These are phyloP conservation scores for Glomeris maerens DNA, from an alignment of 1,140 invertebrate genomes.

Conservation along the genomic window DNA sequence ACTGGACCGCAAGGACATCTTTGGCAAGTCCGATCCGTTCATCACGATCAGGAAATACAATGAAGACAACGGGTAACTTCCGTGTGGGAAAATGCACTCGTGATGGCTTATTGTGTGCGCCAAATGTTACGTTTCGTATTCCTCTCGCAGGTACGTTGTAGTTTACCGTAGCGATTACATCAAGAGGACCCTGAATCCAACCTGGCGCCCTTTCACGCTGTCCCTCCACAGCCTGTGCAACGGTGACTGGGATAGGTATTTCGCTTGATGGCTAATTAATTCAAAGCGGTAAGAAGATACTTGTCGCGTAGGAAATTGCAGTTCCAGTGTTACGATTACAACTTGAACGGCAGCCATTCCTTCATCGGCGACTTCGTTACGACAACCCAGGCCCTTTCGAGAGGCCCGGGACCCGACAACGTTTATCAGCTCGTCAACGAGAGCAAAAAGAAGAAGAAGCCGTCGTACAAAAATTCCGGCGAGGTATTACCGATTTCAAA, in stretches of 20 bases:
- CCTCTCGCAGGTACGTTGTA: slow-evolving; percentile 29
- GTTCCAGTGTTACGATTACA: slow-evolving; percentile 6
- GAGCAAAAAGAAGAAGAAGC: slow-evolving; percentile 35
- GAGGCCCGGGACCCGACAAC: slow-evolving; percentile 22
- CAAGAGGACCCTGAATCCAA: slow-evolving; percentile 39
- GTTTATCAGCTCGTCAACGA: slow-evolving; percentile 30
- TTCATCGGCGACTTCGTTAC: slow-evolving; percentile 35
- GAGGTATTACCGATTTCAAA: slow-evolving; percentile 15
- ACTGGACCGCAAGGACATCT: slow-evolving; percentile 40
- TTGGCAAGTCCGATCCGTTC: too few relatives aligned
- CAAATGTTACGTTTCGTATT: background rate
- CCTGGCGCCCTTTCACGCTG: slow-evolving; percentile 42
- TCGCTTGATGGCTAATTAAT: slow-evolving; percentile 29
- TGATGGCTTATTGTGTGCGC: too few relatives aligned
- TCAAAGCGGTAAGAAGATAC: too few relatives aligned
- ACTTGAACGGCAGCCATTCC: slow-evolving; percentile 24
- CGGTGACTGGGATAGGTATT: slow-evolving; percentile 40
- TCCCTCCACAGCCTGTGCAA: slow-evolving; percentile 40
- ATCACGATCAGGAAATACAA: slow-evolving; percentile 35
- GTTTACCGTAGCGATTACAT: slow-evolving; percentile 41
- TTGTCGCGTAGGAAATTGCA: slow-evolving; percentile 5
- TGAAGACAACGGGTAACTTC: slow-evolving; percentile 31
- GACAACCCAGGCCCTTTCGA: slow-evolving; percentile 26
- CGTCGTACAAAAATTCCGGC: slow-evolving; percentile 35
- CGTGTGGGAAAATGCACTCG: too few relatives aligned